A percentile compares a stretch with the other conserved stretches of the same genome.
Evolutionary conservation across 2,888 invertebrate genomes (phyloP).

Genomic region (Junonia oenone): DNA sequence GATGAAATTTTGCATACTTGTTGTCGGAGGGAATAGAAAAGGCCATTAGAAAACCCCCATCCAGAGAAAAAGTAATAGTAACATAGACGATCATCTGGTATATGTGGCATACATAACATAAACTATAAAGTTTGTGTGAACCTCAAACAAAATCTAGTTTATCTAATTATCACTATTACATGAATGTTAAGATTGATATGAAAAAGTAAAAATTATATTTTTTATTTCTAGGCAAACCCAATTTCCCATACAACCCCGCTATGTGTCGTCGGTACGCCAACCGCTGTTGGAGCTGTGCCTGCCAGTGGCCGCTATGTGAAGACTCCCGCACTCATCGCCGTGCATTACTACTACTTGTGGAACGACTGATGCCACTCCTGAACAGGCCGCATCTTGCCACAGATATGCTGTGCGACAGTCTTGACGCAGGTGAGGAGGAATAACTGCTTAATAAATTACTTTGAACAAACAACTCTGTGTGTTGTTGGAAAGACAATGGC

Average conservation of each 20-base stretch:
- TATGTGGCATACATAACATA: too few relatives aligned
- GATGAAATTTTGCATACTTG: too few relatives aligned
- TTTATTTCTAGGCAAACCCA: constrained; percentile 44
- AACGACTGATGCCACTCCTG: constrained; percentile 89
- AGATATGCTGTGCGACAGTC: constrained; percentile 94
- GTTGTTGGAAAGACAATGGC: constrained; percentile 82
- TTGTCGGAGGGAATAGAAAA: too few relatives aligned
- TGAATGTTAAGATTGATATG: too few relatives aligned
- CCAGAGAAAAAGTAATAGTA: too few relatives aligned
- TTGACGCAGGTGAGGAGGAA: constrained; percentile 83
- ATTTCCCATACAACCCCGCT: constrained; percentile 80
- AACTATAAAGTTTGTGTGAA: too few relatives aligned
- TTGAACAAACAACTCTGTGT: constrained; percentile 74
- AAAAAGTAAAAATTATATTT: too few relatives aligned
- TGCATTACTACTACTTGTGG: constrained; percentile 88
- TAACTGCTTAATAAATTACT: too few relatives aligned
- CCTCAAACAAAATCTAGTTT: too few relatives aligned
- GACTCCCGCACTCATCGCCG: constrained; percentile 84
- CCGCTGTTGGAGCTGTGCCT: constrained; percentile 87
- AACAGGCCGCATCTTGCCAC: constrained; percentile 90
- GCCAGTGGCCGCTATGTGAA: constrained; percentile 85
- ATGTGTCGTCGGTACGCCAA: constrained; percentile 80
- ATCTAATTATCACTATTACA: too few relatives aligned
- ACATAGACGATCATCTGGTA: too few relatives aligned
- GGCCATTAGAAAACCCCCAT: too few relatives aligned